Evolutionary conservation across 2,888 invertebrate species (phyloP).

Genomic region (Scaptomyza reducta): DNA sequence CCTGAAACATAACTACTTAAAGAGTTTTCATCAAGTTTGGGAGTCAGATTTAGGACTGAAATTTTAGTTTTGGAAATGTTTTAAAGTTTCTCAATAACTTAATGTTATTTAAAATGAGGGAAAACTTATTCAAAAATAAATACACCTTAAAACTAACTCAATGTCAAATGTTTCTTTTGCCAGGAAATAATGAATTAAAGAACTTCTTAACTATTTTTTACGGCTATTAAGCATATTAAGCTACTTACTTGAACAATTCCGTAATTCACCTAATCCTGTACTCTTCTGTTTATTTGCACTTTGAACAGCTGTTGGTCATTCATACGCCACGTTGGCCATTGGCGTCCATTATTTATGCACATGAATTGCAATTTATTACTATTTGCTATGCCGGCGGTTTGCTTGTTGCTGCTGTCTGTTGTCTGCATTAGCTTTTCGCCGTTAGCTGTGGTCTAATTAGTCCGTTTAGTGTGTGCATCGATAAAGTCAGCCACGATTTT

Average conservation of each 20-base stretch:
- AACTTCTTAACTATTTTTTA: not conserved
- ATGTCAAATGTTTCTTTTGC: not conserved
- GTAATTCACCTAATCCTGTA: not conserved
- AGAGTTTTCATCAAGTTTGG: too few relatives aligned
- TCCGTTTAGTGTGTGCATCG: conserved; percentile 17
- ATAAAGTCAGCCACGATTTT: conserved; percentile 25
- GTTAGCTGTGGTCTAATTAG: conserved; percentile 58
- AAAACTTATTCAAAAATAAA: too few relatives aligned
- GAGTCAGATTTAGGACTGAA: too few relatives aligned
- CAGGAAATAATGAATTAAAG: not conserved
- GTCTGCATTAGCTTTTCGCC: not conserved
- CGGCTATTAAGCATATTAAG: not conserved
- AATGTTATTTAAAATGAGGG: not conserved
- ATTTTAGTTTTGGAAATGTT: too few relatives aligned
- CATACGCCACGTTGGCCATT: conserved; percentile 41
- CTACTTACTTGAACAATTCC: not conserved
- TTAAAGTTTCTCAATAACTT: not conserved
- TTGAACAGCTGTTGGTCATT: conserved; percentile 12
- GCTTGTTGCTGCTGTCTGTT: conserved; percentile 6
- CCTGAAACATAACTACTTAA: not conserved
- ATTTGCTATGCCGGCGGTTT: not conserved
- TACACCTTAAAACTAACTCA: not conserved
- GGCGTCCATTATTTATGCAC: conserved; percentile 15
- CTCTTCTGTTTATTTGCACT: not conserved
- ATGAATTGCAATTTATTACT: conserved; percentile 16